Evolutionary conservation across 2,888 invertebrate species (phyloP).

Genomic region (Encarsia formosa): DNA sequence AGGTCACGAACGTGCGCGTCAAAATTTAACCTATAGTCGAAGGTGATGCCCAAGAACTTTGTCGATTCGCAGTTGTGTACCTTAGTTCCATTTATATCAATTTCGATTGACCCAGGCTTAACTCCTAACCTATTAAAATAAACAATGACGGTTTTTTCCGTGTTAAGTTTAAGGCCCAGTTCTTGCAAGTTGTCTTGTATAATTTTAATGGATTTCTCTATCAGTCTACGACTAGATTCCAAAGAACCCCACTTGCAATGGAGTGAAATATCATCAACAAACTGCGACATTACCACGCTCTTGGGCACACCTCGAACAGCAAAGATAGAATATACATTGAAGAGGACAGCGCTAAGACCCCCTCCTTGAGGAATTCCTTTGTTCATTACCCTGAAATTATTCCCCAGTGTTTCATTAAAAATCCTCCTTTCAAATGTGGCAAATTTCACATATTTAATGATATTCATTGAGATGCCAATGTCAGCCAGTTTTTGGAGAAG

Average conservation of each 20-base stretch:
- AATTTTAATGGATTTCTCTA: background rate
- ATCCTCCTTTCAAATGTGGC: too few species aligned
- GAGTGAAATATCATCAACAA: conserved; percentile 11
- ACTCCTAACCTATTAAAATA: conserved; percentile 4
- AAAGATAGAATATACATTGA: background rate
- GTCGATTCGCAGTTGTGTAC: background rate
- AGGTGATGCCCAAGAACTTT: background rate
- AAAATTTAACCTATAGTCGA: conserved; percentile 1
- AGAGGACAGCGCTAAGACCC: background rate
- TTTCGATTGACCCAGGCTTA: background rate
- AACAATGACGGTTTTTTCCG: background rate
- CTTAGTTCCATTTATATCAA: background rate
- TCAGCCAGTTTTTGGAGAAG: too few species aligned
- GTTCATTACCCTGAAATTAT: background rate
- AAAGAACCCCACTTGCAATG: background rate
- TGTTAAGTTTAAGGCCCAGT: background rate
- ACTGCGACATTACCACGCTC: conserved; percentile 1
- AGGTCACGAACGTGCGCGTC: background rate
- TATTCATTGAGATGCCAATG: too few species aligned
- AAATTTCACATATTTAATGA: too few species aligned
- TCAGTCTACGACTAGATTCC: background rate
- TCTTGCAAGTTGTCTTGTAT: background rate
- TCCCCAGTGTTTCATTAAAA: too few species aligned
- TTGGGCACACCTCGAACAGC: conserved; percentile 2
- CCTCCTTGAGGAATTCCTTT: conserved; percentile 1